These are phyloP conservation scores for Coenonympha arcania DNA, from an alignment of 2,888 invertebrate species.

Conservation along the genomic window DNA sequence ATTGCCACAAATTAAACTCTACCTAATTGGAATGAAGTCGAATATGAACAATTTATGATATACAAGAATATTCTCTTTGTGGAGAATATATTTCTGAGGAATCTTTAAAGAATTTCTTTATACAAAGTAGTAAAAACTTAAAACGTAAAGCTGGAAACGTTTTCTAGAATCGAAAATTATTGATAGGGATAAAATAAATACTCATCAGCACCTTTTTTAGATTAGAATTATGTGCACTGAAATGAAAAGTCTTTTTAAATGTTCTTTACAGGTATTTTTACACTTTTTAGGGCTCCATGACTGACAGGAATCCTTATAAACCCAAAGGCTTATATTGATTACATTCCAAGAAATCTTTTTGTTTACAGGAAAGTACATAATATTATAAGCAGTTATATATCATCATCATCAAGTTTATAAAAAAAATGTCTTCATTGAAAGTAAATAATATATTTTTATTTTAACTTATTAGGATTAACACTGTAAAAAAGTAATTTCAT, in stretches of 20 bases:
- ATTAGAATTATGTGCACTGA: background rate
- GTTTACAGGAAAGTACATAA: background rate
- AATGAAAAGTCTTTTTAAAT: background rate
- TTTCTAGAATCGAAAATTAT: constrained; percentile 29
- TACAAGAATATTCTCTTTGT: no score
- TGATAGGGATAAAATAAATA: background rate
- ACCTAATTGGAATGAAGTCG: constrained; percentile 10
- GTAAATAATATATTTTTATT: no score
- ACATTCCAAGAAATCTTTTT: background rate
- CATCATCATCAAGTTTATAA: no score
- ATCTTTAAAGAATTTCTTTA: no score
- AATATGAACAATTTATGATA: constrained; percentile 23
- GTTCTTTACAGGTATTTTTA: constrained; percentile 9
- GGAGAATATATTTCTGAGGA: no score
- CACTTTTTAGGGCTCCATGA: constrained; percentile 25
- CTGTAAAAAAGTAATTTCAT: no score
- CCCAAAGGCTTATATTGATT: background rate
- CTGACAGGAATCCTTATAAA: constrained; percentile 21
- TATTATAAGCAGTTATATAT: no score
- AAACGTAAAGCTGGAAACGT: constrained; percentile 35
- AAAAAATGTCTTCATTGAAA: no score
- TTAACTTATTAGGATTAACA: no score
- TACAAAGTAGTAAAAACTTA: constrained; percentile 35
- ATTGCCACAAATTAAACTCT: no score
- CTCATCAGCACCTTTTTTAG: background rate